These are phyloP conservation scores for Sander lucioperca DNA, from an alignment of 2,113 vertebrate genomes.

Conservation along the genomic window DNA sequence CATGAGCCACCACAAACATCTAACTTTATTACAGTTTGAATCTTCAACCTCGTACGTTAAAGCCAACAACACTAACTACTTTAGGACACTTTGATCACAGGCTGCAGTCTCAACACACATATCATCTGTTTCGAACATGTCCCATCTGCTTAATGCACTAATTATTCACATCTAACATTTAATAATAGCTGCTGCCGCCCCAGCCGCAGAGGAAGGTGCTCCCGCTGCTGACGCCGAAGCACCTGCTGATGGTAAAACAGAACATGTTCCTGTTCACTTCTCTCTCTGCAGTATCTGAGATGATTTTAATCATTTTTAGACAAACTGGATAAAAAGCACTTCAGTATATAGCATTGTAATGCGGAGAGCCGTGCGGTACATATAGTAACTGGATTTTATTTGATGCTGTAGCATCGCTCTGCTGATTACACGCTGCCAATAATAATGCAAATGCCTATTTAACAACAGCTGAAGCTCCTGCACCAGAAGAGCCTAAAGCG, in stretches of 20 bases:
- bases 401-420: slow-evolving; percentile 38
- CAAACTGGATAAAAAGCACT: neutral
- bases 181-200: slow-evolving; percentile 58
- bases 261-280: slow-evolving; percentile 2
- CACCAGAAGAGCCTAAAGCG: slow-evolving; percentile 80
- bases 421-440: slow-evolving; percentile 46
- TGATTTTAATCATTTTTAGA: neutral
- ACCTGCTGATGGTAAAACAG: slow-evolving; percentile 57
- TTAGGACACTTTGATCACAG: neutral
- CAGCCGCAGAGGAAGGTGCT: slow-evolving; percentile 48
- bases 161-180: slow-evolving; percentile 57
- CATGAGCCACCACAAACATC: neutral
- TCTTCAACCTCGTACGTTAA: neutral
- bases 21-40: neutral
- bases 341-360: neutral
- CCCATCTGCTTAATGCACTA: slow-evolving; percentile 36
- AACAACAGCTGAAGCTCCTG: slow-evolving; percentile 78
- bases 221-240: slow-evolving; percentile 51
- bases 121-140: slow-evolving; percentile 14
- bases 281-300: slow-evolving; percentile 10
- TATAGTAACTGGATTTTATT: slow-evolving; percentile 12
- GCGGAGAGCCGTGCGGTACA: slow-evolving; percentile 21
- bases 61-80: slow-evolving; percentile 8
- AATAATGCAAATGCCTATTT: slow-evolving; percentile 65
- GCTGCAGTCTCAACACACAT: neutral